Evolutionary conservation across 2,888 invertebrate species (phyloP).

Genomic region (Dorcus hopei): DNA sequence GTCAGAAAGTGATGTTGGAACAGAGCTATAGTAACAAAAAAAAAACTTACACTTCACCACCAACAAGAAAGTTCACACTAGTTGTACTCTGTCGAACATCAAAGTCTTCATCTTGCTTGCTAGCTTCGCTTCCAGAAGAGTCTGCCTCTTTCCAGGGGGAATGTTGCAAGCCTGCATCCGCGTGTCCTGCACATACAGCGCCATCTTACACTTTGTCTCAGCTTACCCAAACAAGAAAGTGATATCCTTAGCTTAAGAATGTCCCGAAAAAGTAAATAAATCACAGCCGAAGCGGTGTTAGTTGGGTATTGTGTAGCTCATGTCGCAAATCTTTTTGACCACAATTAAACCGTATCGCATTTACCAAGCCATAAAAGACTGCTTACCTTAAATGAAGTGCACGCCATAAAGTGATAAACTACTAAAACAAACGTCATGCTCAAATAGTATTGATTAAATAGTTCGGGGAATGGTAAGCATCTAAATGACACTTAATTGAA

Average conservation of each 20-base stretch:
- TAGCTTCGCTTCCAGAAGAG: conserved; percentile 57
- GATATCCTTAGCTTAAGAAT: neutral
- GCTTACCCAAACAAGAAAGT: conserved; percentile 22
- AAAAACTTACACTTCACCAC: conserved; percentile 49
- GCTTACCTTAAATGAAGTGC: conserved; percentile 25
- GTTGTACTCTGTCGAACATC: conserved; percentile 23
- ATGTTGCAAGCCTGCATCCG: conserved; percentile 35
- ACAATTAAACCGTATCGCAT: too few relatives aligned
- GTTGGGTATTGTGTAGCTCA: too few relatives aligned
- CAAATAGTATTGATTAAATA: too few relatives aligned
- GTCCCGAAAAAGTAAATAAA: too few relatives aligned
- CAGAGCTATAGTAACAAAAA: conserved; percentile 2
- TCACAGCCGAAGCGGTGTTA: too few relatives aligned
- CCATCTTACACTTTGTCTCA: conserved; percentile 38
- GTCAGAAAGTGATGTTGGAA: too few relatives aligned
- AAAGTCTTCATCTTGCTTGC: conserved; percentile 50
- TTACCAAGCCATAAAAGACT: conserved; percentile 24
- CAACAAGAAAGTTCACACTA: conserved; percentile 50
- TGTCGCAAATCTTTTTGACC: too few relatives aligned
- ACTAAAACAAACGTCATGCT: neutral
- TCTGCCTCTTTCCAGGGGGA: conserved; percentile 53
- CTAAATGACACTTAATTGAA: too few relatives aligned
- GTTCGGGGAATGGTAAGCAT: too few relatives aligned
- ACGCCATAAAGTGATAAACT: neutral
- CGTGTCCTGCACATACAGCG: conserved; percentile 37